These are phyloP conservation scores for Euphydryas editha DNA, from an alignment of 2,888 invertebrate genomes.

Conservation along the genomic window DNA sequence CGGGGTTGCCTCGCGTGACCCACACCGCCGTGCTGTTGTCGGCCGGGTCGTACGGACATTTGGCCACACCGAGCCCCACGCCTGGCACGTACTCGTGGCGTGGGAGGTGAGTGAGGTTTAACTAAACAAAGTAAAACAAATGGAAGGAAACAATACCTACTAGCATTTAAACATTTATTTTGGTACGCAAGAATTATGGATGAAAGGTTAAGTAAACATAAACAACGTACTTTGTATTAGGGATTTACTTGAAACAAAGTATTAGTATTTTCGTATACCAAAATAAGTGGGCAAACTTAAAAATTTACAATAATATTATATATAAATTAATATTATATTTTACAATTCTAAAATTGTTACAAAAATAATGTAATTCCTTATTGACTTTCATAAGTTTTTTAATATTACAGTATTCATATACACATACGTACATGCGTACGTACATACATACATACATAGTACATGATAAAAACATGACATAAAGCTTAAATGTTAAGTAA, in stretches of 20 bases:
- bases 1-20: slow-evolving; percentile 87
- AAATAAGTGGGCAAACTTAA: too few relatives aligned
- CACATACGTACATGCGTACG: too few relatives aligned
- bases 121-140: slow-evolving; percentile 54
- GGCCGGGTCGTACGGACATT: slow-evolving; percentile 89
- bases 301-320: too few relatives aligned
- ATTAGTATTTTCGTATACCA: not conserved
- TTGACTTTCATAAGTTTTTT: too few relatives aligned
- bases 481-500: too few relatives aligned
- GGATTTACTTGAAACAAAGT: not conserved
- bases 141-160: not conserved
- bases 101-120: slow-evolving; percentile 82
- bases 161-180: not conserved
- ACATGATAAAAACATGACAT: too few relatives aligned
- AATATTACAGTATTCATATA: too few relatives aligned
- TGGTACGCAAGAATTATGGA: not conserved
- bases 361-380: too few relatives aligned
- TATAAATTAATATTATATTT: too few relatives aligned
- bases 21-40: slow-evolving; percentile 90
- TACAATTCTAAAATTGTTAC: too few relatives aligned
- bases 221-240: not conserved
- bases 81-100: slow-evolving; percentile 85
- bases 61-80: slow-evolving; percentile 87
- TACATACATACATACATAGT: too few relatives aligned
- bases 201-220: not conserved